phyloP scores from a whole-genome alignment of 92 coral and sea anemone genomes.

The Zoanthus gigantus region DNA sequence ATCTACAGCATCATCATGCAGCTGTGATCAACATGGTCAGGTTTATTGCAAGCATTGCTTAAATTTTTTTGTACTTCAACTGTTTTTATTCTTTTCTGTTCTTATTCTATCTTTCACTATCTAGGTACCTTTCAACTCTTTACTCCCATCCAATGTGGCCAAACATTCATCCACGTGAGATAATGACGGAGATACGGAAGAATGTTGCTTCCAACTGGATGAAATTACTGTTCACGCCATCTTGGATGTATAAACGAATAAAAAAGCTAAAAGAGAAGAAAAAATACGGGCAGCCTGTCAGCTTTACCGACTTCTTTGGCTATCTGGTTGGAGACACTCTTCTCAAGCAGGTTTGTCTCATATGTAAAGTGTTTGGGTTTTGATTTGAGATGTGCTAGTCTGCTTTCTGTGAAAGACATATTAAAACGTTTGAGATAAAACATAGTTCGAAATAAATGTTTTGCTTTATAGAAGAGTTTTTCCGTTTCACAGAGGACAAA shows the following conservation, averaged over 20 bases:
- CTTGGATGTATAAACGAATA: constrained; percentile 56
- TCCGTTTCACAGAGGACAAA: background rate
- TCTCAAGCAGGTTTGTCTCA: constrained; percentile 51
- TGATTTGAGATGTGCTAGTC: background rate
- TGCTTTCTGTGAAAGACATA: background rate
- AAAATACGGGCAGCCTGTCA: constrained; percentile 72
- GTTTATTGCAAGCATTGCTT: background rate
- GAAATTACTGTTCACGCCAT: constrained; percentile 57
- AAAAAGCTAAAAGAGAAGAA: constrained; percentile 49
- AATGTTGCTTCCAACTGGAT: constrained; percentile 59
- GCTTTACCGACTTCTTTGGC: constrained; percentile 84
- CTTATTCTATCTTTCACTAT: background rate
- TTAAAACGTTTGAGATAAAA: no score
- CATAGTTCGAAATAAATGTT: no score
- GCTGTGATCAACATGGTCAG: no score
- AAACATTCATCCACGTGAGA: constrained; percentile 42
- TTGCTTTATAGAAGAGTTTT: no score
- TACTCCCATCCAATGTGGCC: constrained; percentile 81
- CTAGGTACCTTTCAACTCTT: constrained; percentile 75
- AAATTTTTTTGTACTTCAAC: background rate
- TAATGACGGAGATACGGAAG: constrained; percentile 60
- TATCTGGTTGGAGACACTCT: constrained; percentile 76
- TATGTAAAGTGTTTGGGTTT: background rate
- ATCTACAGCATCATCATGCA: no score
- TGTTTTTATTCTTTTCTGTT: background rate